phyloP scores from a whole-genome alignment of 2,888 invertebrate genomes.

The Fabriciana adippe region DNA sequence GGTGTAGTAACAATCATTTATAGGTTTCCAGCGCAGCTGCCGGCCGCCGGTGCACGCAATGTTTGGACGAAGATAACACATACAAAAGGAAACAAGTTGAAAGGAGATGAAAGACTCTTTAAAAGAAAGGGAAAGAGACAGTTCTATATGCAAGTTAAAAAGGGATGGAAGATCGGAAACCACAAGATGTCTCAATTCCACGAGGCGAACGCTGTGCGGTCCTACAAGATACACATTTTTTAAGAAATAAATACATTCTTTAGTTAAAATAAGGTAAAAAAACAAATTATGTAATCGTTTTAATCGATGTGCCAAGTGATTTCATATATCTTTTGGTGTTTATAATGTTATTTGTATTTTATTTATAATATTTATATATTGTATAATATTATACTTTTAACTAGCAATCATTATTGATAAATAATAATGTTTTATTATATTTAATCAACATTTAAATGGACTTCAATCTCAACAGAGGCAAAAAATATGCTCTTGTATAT shows the following conservation, averaged over 20 bases:
- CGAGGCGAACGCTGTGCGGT: constrained; percentile 79
- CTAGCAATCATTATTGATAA: no score
- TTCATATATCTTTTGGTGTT: no score
- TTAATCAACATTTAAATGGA: constrained; percentile 12
- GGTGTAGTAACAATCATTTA: constrained; percentile 70
- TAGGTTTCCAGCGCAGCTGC: constrained; percentile 77
- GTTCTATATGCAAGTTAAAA: constrained; percentile 56
- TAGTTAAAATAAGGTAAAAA: constrained; percentile 51
- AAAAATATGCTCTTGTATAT: constrained; percentile 22
- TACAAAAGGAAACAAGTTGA: constrained; percentile 70
- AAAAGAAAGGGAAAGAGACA: constrained; percentile 72
- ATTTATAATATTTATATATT: no score
- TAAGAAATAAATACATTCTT: constrained; percentile 64
- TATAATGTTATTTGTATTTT: no score
- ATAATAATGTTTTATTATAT: no score
- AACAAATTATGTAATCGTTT: background rate
- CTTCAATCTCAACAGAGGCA: no score
- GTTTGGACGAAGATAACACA: constrained; percentile 79
- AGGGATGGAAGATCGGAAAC: constrained; percentile 78
- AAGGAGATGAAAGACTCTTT: constrained; percentile 68
- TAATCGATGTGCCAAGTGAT: no score
- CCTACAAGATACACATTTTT: constrained; percentile 67
- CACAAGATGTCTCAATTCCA: constrained; percentile 83
- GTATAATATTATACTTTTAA: no score
- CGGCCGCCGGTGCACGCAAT: constrained; percentile 70